Conservation (phyloP, 1,140 invertebrate species). For the Araneus ventricosus region DNA sequence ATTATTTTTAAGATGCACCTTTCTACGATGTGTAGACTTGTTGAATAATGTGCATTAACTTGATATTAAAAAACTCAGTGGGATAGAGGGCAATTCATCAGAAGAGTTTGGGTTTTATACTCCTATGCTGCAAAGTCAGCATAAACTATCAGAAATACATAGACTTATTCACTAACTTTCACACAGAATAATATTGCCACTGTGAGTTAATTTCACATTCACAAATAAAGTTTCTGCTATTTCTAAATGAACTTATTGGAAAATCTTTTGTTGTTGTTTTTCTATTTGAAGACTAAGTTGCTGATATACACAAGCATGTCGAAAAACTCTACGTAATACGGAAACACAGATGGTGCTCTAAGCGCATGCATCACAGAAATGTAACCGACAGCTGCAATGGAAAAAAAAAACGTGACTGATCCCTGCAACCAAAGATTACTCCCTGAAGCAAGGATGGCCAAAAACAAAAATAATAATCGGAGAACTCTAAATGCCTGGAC, state of each 20-base stretch:
- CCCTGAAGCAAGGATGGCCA: conserved; percentile 25
- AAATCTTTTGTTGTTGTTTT: background rate
- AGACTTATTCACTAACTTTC: conserved; percentile 43
- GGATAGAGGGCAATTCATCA: background rate
- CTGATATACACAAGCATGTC: conserved; percentile 58
- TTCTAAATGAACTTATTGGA: conserved; percentile 56
- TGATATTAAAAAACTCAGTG: conserved; percentile 2
- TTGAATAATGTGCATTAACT: background rate
- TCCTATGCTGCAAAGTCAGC: conserved; percentile 41
- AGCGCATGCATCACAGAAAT: conserved; percentile 73
- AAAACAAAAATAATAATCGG: background rate
- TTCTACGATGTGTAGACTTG: background rate
- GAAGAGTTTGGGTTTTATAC: background rate
- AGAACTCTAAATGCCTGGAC: background rate
- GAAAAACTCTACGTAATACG: conserved; percentile 28
- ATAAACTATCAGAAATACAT: conserved; percentile 62
- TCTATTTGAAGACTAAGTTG: conserved; percentile 47
- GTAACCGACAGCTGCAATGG: conserved; percentile 1
- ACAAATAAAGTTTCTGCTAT: conserved; percentile 51
- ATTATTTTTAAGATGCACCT: background rate
- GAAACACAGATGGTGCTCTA: conserved; percentile 59
- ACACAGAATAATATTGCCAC: conserved; percentile 68
- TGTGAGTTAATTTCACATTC: conserved; percentile 48
- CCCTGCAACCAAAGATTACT: conserved; percentile 5
- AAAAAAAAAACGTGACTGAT: conserved; percentile 21